These are phyloP conservation scores for Chymomyza amoena DNA, from an alignment of 2,888 invertebrate genomes.

Conservation along the genomic window DNA sequence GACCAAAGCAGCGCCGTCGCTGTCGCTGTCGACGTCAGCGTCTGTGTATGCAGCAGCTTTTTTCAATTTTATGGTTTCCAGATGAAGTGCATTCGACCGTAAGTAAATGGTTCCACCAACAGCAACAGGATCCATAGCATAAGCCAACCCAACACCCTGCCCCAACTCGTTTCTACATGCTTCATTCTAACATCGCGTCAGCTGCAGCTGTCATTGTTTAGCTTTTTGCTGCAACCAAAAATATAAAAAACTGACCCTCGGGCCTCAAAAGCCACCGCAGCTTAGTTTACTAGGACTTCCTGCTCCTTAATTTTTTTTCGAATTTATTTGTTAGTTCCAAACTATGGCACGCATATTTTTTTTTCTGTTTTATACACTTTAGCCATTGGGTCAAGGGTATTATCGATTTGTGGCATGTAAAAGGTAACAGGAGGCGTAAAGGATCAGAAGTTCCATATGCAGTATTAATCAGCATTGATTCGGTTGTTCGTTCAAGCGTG, in stretches of 20 bases:
- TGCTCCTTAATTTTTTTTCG: not conserved
- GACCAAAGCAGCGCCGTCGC: slow-evolving; percentile 44
- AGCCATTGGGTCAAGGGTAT: too few relatives aligned
- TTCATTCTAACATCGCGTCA: slow-evolving; percentile 36
- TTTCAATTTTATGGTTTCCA: slow-evolving; percentile 77
- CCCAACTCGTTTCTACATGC: not conserved
- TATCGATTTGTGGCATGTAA: too few relatives aligned
- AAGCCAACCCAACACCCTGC: slow-evolving; percentile 5
- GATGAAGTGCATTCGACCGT: slow-evolving; percentile 75
- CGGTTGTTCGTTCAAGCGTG: too few relatives aligned
- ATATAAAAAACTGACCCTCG: not conserved
- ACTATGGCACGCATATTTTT: not conserved
- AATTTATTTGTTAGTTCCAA: not conserved
- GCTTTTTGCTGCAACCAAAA: slow-evolving; percentile 48
- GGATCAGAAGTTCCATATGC: too few relatives aligned
- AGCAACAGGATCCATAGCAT: slow-evolving; percentile 8
- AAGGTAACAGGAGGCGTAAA: too few relatives aligned
- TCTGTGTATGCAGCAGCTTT: slow-evolving; percentile 52
- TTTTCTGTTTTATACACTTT: not conserved
- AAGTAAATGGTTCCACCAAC: slow-evolving; percentile 60
- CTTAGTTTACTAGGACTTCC: not conserved
- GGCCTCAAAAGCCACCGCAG: not conserved
- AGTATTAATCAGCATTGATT: too few relatives aligned
- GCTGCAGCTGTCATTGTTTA: slow-evolving; percentile 67
- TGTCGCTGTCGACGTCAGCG: slow-evolving; percentile 29